A percentile compares a stretch with the other conserved stretches of the same genome.
These are phyloP conservation scores for Hydroisotoma schaefferi DNA, from an alignment of 2,888 invertebrate species.

Conservation along the genomic window DNA sequence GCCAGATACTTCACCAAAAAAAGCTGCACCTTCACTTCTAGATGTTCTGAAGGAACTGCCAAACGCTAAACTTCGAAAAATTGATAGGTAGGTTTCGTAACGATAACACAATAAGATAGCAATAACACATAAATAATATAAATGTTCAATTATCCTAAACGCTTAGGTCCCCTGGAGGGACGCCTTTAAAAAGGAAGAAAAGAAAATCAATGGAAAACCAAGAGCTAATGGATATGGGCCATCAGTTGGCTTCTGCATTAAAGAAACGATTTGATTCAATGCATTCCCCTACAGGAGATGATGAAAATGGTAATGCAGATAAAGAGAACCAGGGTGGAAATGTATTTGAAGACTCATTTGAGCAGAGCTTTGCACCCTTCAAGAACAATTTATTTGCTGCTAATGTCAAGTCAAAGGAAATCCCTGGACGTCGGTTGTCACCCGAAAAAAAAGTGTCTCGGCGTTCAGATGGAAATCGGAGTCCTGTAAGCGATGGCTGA, in stretches of 20 bases:
- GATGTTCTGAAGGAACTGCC: conserved; percentile 44
- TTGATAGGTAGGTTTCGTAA: conserved; percentile 31
- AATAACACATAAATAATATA: not conserved
- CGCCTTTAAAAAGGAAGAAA: conserved; percentile 29
- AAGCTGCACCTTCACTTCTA: conserved; percentile 25
- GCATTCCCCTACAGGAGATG: conserved; percentile 36
- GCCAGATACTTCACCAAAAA: too few relatives aligned
- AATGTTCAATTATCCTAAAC: too few relatives aligned
- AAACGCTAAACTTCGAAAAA: conserved; percentile 35
- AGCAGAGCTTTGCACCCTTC: too few relatives aligned
- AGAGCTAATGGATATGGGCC: conserved; percentile 47
- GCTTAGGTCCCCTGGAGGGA: conserved; percentile 35
- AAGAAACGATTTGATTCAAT: conserved; percentile 53
- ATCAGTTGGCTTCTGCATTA: conserved; percentile 52
- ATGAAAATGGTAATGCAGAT: conserved; percentile 28
- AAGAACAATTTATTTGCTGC: too few relatives aligned
- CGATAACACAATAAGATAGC: not conserved
- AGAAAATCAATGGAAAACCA: conserved; percentile 10
- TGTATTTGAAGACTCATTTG: not conserved
- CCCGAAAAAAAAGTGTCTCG: too few relatives aligned
- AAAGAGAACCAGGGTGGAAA: not conserved
- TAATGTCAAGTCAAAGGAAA: too few relatives aligned
- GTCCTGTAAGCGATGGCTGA: too few relatives aligned
- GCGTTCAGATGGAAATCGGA: too few relatives aligned
- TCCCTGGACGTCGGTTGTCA: too few relatives aligned